A percentile compares a stretch with the other conserved stretches of the same genome.
Conservation (phyloP, 1,140 invertebrate genomes). For the Leptinotarsa defecta region DNA sequence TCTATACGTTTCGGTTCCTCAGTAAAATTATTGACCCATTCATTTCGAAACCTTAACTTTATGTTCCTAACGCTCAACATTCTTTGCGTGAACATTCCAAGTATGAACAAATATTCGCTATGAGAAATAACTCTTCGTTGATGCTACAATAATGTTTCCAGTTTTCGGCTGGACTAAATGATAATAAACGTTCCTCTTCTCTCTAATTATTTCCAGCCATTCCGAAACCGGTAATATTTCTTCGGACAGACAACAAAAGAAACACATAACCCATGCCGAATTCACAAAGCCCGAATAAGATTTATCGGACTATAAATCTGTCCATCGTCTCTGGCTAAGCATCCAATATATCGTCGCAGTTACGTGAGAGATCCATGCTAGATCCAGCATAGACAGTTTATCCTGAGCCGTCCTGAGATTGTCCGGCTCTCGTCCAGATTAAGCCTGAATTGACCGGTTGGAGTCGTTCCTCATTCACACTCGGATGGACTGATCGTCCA, state of each 20-base stretch:
- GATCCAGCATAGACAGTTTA: slow-evolving; percentile 34
- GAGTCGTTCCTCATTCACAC: slow-evolving; percentile 55
- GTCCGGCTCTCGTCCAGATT: slow-evolving; percentile 52
- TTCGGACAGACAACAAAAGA: slow-evolving; percentile 30
- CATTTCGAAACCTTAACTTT: too few species aligned
- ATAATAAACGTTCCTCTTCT: slow-evolving; percentile 10
- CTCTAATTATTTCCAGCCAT: slow-evolving; percentile 25
- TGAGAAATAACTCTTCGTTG: background rate
- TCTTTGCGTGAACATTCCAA: too few species aligned
- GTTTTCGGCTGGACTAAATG: slow-evolving; percentile 12
- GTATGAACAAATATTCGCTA: too few species aligned
- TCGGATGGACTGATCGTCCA: slow-evolving; percentile 52
- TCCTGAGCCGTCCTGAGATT: slow-evolving; percentile 51
- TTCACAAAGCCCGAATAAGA: slow-evolving; percentile 34
- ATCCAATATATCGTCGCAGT: slow-evolving; percentile 49
- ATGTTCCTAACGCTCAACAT: too few species aligned
- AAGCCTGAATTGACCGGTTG: slow-evolving; percentile 54
- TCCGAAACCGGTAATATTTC: slow-evolving; percentile 23
- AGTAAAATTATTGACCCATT: too few species aligned
- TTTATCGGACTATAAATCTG: slow-evolving; percentile 46
- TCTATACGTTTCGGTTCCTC: too few species aligned
- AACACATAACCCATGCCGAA: slow-evolving; percentile 31
- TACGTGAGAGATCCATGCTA: slow-evolving; percentile 37
- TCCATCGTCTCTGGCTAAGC: slow-evolving; percentile 43
- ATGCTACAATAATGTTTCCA: background rate